Conservation (phyloP, 2,888 invertebrate species). For the Byasa hedistus region DNA sequence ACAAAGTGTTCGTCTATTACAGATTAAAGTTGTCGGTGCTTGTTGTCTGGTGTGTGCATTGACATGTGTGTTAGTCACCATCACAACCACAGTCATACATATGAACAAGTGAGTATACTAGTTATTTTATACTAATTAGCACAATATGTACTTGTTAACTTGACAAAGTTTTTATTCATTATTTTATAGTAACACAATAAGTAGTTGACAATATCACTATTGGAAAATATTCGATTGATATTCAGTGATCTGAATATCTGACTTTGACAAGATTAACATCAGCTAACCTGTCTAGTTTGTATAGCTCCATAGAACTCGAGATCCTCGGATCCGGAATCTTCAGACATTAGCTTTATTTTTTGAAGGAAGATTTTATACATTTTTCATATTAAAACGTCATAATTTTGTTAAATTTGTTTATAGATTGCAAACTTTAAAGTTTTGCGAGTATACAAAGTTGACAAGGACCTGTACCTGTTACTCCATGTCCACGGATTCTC, state of each 20-base stretch:
- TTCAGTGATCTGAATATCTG: too few relatives aligned
- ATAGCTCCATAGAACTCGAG: too few relatives aligned
- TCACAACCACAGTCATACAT: constrained; percentile 94
- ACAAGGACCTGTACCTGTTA: constrained; percentile 90
- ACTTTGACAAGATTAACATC: too few relatives aligned
- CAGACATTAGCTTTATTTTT: too few relatives aligned
- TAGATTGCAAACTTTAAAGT: constrained; percentile 90
- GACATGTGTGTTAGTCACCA: constrained; percentile 92
- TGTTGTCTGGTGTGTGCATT: constrained; percentile 92
- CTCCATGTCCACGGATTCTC: constrained; percentile 85
- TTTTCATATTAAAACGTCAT: background rate
- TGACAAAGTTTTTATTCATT: background rate
- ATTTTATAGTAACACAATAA: background rate
- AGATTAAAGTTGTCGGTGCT: constrained; percentile 94
- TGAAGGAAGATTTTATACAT: too few relatives aligned
- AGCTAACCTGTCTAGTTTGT: too few relatives aligned
- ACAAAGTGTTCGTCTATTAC: constrained; percentile 42
- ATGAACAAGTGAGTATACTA: constrained; percentile 83
- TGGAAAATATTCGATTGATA: too few relatives aligned
- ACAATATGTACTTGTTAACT: background rate
- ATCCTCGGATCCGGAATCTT: too few relatives aligned
- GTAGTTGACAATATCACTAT: background rate
- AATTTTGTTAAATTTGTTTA: background rate
- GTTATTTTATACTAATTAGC: background rate
- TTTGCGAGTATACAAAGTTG: constrained; percentile 91